phyloP scores from a whole-genome alignment of 2,888 invertebrate genomes.

The Eilema caniola region DNA sequence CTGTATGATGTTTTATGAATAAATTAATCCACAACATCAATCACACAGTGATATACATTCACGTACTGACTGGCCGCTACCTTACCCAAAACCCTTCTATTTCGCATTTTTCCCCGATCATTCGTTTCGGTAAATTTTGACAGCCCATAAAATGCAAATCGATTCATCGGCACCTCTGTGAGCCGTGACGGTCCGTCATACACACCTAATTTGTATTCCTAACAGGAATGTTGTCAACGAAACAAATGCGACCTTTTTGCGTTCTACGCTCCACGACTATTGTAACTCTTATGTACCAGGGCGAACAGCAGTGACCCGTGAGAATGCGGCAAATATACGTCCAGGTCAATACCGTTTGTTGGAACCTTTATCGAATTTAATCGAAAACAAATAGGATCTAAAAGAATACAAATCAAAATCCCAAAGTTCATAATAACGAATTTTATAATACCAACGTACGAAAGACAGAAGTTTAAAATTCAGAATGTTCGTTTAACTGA shows the following conservation, averaged over 20 bases:
- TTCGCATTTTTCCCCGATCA: conserved; percentile 23
- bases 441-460: too few relatives aligned
- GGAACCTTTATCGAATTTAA: background rate
- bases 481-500: too few relatives aligned
- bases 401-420: too few relatives aligned
- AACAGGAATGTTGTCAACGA: background rate
- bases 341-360: background rate
- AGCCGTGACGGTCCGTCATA: conserved; percentile 12
- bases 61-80: conserved; percentile 13
- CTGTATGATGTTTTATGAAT: too few relatives aligned
- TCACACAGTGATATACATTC: background rate
- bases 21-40: background rate
- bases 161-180: conserved; percentile 10
- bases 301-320: background rate
- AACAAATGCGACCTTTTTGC: background rate
- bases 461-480: too few relatives aligned
- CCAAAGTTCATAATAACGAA: too few relatives aligned
- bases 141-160: conserved; percentile 24
- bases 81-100: conserved; percentile 12
- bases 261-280: background rate
- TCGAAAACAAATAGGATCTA: background rate
- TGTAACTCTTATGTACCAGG: background rate
- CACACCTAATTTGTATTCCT: conserved; percentile 6
- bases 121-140: conserved; percentile 23
- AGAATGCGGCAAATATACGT: background rate